A percentile compares a stretch with the other conserved stretches of the same genome.
Evolutionary conservation across 2,888 invertebrate genomes (phyloP).

Genomic region (Philereme vetulata): DNA sequence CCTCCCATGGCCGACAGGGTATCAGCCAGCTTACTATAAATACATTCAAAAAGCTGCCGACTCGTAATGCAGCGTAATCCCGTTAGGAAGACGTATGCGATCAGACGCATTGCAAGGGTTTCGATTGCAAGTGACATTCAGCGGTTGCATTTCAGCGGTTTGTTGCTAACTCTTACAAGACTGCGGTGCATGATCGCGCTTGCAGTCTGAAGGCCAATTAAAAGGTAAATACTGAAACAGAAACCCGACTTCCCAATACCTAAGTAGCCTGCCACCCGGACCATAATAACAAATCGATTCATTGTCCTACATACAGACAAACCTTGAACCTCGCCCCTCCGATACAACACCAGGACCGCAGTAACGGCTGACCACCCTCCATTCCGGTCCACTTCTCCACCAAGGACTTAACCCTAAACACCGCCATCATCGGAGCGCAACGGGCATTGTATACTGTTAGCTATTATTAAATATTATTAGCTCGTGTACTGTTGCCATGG

Average conservation of each 20-base stretch:
- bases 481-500: slow-evolving; percentile 36
- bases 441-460: slow-evolving; percentile 12
- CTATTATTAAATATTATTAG: slow-evolving; percentile 28
- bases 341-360: background rate
- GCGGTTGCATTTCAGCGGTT: background rate
- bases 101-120: background rate
- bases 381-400: slow-evolving; percentile 4
- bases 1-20: too few relatives aligned
- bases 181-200: too few relatives aligned
- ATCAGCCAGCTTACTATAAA: too few relatives aligned
- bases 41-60: background rate
- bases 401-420: slow-evolving; percentile 12
- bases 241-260: too few relatives aligned
- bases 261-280: too few relatives aligned
- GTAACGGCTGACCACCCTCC: slow-evolving; percentile 9
- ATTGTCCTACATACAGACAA: background rate
- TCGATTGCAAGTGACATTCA: slow-evolving; percentile 1
- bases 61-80: slow-evolving; percentile 1
- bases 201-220: too few relatives aligned
- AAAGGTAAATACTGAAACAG: too few relatives aligned
- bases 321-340: background rate
- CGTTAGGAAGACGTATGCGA: background rate
- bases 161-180: background rate
- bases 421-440: slow-evolving; percentile 14
- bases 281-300: background rate